Conservation (phyloP, 2,888 invertebrate species). For the Eupithecia dodoneata region DNA sequence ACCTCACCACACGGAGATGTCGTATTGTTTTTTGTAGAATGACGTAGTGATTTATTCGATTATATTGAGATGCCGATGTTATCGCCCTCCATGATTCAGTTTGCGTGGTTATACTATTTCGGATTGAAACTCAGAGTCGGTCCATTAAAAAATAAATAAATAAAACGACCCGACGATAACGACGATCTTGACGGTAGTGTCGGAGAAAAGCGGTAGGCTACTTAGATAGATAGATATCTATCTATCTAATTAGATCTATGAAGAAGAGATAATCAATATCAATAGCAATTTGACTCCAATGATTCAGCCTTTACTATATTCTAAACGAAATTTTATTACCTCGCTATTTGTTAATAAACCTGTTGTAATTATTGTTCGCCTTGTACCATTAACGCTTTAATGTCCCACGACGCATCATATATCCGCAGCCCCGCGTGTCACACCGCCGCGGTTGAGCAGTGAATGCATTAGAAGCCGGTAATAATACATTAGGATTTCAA, state of each 20-base stretch:
- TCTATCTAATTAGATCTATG: no score
- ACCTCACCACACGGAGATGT: background rate
- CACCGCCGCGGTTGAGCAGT: no score
- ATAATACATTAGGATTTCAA: conserved; percentile 19
- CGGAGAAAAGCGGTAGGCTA: no score
- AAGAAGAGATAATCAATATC: no score
- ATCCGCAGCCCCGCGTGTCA: no score
- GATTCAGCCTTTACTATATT: conserved; percentile 39
- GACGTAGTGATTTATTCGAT: background rate
- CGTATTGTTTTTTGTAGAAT: background rate
- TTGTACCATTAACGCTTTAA: background rate
- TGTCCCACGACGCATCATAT: no score
- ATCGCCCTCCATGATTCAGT: background rate
- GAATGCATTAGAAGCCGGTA: conserved; percentile 23
- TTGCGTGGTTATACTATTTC: background rate
- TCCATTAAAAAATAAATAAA: background rate
- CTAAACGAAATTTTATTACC: conserved; percentile 33
- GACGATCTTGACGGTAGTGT: no score
- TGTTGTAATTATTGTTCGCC: conserved; percentile 28
- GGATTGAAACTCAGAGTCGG: background rate
- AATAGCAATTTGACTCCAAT: conserved; percentile 16
- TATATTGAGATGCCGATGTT: background rate
- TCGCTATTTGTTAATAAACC: conserved; percentile 10
- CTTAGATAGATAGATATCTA: no score
- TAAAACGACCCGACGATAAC: no score